These are phyloP conservation scores for Hyaena hyaena DNA, from an alignment of 2,113 vertebrate genomes.

Conservation along the genomic window DNA sequence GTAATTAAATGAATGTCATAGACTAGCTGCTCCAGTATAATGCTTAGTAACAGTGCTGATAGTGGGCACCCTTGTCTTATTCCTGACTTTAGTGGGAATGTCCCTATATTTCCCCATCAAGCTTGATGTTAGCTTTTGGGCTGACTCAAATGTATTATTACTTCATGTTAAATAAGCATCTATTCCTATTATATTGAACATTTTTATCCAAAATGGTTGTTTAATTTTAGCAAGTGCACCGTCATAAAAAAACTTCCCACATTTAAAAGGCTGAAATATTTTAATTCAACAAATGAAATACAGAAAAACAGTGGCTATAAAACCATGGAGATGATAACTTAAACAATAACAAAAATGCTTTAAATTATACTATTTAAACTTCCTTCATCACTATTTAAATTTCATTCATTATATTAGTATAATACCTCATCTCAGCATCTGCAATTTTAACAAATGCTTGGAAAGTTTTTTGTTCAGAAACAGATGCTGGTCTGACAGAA, in stretches of 20 bases:
- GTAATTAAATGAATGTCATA: slow-evolving; percentile 24
- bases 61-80: not conserved
- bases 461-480: slow-evolving; percentile 91
- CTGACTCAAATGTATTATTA: not conserved
- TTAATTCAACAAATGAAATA: slow-evolving; percentile 68
- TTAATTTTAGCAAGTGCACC: slow-evolving; percentile 43
- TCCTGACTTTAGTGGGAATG: not conserved
- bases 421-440: slow-evolving; percentile 91
- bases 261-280: slow-evolving; percentile 50
- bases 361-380: slow-evolving; percentile 7
- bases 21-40: not conserved
- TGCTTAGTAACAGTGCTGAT: not conserved
- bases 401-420: slow-evolving; percentile 88
- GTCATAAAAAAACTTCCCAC: slow-evolving; percentile 48
- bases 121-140: not conserved
- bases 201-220: slow-evolving; percentile 37
- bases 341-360: slow-evolving; percentile 62
- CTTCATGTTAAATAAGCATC: not conserved
- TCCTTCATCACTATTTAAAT: slow-evolving; percentile 80
- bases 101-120: not conserved
- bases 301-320: slow-evolving; percentile 44
- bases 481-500: slow-evolving; percentile 91
- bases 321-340: not conserved
- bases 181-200: not conserved
- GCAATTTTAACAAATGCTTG: slow-evolving; percentile 89